Evolutionary conservation across 2,888 invertebrate genomes (phyloP).

Genomic region (Proisotoma minuta): DNA sequence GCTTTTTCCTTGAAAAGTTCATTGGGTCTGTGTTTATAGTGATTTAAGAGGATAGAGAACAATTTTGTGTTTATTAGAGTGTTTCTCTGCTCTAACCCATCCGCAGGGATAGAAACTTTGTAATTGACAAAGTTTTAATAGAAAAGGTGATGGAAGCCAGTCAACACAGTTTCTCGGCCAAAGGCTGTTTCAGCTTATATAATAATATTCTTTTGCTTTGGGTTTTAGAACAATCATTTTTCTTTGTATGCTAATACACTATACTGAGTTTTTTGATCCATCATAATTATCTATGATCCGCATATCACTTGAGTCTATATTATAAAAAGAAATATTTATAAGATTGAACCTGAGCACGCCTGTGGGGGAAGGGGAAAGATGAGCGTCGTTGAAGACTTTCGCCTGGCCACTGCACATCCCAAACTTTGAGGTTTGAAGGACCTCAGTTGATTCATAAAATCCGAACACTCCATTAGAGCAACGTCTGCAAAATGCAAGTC

Average conservation of each 20-base stretch:
- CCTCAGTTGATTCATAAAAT: slow-evolving; percentile 86
- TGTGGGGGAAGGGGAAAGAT: slow-evolving; percentile 91
- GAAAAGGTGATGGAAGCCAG: neutral
- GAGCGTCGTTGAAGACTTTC: slow-evolving; percentile 88
- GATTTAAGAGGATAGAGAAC: too few species aligned
- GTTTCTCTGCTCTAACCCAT: neutral
- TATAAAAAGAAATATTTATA: neutral
- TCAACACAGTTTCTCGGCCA: too few species aligned
- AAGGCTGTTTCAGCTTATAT: too few species aligned
- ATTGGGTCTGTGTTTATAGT: too few species aligned
- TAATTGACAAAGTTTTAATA: neutral
- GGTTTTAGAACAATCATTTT: too few species aligned
- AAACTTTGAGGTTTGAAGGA: slow-evolving; percentile 93
- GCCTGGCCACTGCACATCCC: slow-evolving; percentile 87
- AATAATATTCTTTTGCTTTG: too few species aligned
- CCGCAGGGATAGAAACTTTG: neutral
- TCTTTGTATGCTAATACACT: too few species aligned
- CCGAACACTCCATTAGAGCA: slow-evolving; percentile 92
- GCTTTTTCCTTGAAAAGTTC: too few species aligned
- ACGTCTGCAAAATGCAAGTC: slow-evolving; percentile 89
- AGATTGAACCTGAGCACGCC: slow-evolving; percentile 83
- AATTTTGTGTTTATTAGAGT: too few species aligned
- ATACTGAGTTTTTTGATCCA: too few species aligned
- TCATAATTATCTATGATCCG: too few species aligned
- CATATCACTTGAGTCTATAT: slow-evolving; percentile 12